These are phyloP conservation scores for Standfussiana lucernea DNA, from an alignment of 2,888 invertebrate genomes.

Conservation along the genomic window DNA sequence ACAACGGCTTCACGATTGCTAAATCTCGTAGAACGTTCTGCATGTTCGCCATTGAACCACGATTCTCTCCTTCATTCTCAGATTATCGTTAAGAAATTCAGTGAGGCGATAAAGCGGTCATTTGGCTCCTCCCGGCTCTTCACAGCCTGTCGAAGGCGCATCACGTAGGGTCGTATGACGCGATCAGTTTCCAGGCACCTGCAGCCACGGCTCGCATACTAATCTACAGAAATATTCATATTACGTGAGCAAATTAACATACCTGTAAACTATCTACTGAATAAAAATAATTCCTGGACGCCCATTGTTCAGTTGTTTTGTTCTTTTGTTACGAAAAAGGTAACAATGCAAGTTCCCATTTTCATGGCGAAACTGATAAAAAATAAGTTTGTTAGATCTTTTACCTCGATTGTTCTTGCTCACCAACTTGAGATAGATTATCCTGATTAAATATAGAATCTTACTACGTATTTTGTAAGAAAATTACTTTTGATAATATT, in stretches of 20 bases:
- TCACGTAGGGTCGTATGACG: slow-evolving; percentile 66
- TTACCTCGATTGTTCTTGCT: slow-evolving; percentile 8
- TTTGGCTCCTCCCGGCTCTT: slow-evolving; percentile 43
- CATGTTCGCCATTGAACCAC: slow-evolving; percentile 4
- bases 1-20: background rate
- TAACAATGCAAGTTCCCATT: slow-evolving; percentile 2
- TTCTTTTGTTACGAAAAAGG: background rate
- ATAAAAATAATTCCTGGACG: slow-evolving; percentile 26
- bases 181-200: slow-evolving; percentile 69
- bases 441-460: slow-evolving; percentile 24
- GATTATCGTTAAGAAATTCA: slow-evolving; percentile 57
- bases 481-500: slow-evolving; percentile 11
- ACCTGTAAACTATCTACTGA: slow-evolving; percentile 56
- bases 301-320: slow-evolving; percentile 15
- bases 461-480: slow-evolving; percentile 4
- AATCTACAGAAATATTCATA: slow-evolving; percentile 75
- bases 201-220: slow-evolving; percentile 74
- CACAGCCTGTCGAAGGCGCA: slow-evolving; percentile 53
- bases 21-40: slow-evolving; percentile 8
- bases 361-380: background rate
- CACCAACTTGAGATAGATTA: slow-evolving; percentile 23
- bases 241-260: slow-evolving; percentile 78
- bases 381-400: slow-evolving; percentile 5
- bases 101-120: slow-evolving; percentile 60
- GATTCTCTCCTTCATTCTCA: slow-evolving; percentile 26